These are phyloP conservation scores for Aramus guarauna DNA, from an alignment of 2,113 vertebrate genomes.

Conservation along the genomic window DNA sequence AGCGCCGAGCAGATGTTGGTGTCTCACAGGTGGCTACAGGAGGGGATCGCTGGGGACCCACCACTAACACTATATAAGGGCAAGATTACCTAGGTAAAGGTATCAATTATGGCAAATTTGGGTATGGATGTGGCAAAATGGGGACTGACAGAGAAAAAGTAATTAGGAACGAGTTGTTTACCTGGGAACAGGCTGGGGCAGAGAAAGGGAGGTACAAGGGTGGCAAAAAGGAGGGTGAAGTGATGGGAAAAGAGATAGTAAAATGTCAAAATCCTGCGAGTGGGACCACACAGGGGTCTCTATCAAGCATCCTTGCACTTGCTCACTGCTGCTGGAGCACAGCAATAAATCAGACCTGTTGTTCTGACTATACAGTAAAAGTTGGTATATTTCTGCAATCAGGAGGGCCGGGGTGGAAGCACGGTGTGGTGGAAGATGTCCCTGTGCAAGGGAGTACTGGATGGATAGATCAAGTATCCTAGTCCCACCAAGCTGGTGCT, in stretches of 20 bases:
- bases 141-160: not conserved
- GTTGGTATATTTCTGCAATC: accelerated
- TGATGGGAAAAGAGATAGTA: not conserved
- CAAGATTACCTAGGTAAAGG: not conserved
- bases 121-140: not conserved
- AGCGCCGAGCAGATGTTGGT: not conserved
- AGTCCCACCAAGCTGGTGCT: not conserved
- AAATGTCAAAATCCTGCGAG: not conserved
- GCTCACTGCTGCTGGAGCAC: not conserved
- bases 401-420: not conserved
- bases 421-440: not conserved
- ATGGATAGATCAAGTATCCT: not conserved
- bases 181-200: not conserved
- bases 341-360: not conserved
- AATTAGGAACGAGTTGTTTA: not conserved
- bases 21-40: not conserved
- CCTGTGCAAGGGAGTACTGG: not conserved
- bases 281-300: accelerated
- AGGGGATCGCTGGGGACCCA: accelerated
- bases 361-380: not conserved
- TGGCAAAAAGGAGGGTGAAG: not conserved
- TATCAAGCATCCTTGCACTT: not conserved
- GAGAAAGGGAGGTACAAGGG: not conserved
- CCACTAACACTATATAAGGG: no score
- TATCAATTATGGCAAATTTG: not conserved